Base-by-base conservation (phyloP, 2,113 vertebrate species). In the Bubo scandiacus region DNA sequence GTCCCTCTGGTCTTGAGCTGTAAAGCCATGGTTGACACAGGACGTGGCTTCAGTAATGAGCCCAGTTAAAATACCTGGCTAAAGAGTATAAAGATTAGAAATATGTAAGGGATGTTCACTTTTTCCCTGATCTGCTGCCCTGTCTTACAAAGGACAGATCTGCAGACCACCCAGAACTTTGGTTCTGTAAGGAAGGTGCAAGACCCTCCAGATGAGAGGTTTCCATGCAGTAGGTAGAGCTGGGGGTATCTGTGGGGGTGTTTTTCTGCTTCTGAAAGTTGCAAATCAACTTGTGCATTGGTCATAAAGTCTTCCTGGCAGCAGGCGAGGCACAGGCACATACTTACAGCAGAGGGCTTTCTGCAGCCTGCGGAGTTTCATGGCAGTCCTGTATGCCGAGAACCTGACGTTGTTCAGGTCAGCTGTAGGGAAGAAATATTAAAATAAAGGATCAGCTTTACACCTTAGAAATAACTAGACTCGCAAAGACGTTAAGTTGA, bases 351-450 rank as follows among this genome's bases (percentile, higher is more conserved):
- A 99, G 55, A 99, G 99, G 47, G 99, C 99, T 97, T 99, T 99
- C 98, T 99, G 99, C 97, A 99, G 98, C 95, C 99, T 98, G 86
- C 99, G 97, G 55, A 99, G 99, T 90, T 99, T 99, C 99, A 99
- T 99, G 94, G 99, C 99, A 61, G 99, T 99, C 89, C 99, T 98
- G 97, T 99, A 99, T 1, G 99, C 99, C 0, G 99, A 99, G 98
- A 99, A 99, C 49, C 99, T 98, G 87, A 99, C 99, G 20, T 99
- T 99, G 98, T 99, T 99, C 97, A 99, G 98, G 97, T 99, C 99
- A 97, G 99, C 99, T 99, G 97, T 89, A 96, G 87, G 77, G 43
- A 34, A 45, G 16, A 36, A 75, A 65, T 16, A 83, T 47, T 68
- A 70, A 47, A 96, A 90, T 51, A 75, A 70, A 59, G 67, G 45